Conservation (phyloP, 2,888 invertebrate species). For the Lepidochitona cinerea region DNA sequence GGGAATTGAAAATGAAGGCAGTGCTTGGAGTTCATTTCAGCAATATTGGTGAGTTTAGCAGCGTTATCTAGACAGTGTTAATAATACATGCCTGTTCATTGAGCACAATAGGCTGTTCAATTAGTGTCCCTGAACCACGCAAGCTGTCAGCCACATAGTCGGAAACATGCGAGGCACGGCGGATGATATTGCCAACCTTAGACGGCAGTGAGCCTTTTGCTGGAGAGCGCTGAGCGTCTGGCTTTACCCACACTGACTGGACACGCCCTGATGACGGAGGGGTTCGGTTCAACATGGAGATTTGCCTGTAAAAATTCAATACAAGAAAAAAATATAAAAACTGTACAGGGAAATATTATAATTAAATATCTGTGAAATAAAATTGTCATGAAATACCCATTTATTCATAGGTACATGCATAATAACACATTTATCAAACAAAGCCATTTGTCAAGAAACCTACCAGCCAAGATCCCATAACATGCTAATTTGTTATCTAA, state of each 20-base stretch:
- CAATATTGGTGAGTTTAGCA: neutral
- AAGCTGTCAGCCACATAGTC: conserved; percentile 39
- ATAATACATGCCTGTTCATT: conserved; percentile 81
- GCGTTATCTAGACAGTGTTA: neutral
- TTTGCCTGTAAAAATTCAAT: conserved; percentile 21
- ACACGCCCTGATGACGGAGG: conserved; percentile 33
- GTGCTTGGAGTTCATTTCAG: too few relatives aligned
- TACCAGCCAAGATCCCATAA: too few relatives aligned
- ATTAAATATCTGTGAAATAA: too few relatives aligned
- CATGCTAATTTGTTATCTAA: too few relatives aligned
- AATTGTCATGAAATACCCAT: too few relatives aligned
- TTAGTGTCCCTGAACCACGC: conserved; percentile 13
- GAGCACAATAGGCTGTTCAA: conserved; percentile 60
- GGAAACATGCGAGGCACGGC: conserved; percentile 51
- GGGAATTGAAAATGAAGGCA: too few relatives aligned
- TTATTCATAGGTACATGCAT: too few relatives aligned
- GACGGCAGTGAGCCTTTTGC: conserved; percentile 30
- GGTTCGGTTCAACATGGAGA: conserved; percentile 7
- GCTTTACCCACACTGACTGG: conserved; percentile 53
- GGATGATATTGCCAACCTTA: conserved; percentile 39
- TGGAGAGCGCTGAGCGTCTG: conserved; percentile 12
- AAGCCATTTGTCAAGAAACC: too few relatives aligned
- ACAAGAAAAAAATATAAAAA: too few relatives aligned
- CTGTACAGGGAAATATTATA: too few relatives aligned
- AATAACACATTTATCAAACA: too few relatives aligned